A percentile compares a stretch with the other conserved stretches of the same genome.
phyloP scores from a whole-genome alignment of 2,888 invertebrate species.

The Galerucella nymphaeae region DNA sequence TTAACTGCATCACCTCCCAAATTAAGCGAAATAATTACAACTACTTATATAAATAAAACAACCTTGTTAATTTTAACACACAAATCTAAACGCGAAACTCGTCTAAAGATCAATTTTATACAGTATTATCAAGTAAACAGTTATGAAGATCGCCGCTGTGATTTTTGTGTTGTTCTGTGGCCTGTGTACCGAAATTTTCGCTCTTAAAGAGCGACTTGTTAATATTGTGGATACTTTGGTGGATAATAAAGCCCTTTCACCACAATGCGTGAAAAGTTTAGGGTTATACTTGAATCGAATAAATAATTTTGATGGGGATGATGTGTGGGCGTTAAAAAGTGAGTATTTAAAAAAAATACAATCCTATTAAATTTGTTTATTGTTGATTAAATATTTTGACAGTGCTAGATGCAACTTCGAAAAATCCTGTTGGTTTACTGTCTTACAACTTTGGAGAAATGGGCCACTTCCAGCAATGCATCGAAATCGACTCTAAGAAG shows the following conservation, averaged over 20 bases:
- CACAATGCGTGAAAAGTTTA: not conserved
- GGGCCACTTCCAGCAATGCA: slow-evolving; percentile 50
- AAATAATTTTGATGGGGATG: not conserved
- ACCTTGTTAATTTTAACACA: not conserved
- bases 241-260: not conserved
- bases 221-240: not conserved
- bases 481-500: slow-evolving; percentile 39
- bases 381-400: not conserved
- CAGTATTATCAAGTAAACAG: not conserved
- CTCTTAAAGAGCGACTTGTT: not conserved
- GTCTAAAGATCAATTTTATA: not conserved
- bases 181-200: not conserved
- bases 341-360: not conserved
- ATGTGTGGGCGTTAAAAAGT: slow-evolving; percentile 26
- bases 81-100: not conserved
- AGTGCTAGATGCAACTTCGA: slow-evolving; percentile 52
- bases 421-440: slow-evolving; percentile 49
- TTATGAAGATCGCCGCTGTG: not conserved
- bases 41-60: not conserved
- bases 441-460: slow-evolving; percentile 46
- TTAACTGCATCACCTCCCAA: not conserved
- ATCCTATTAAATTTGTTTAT: too few relatives aligned
- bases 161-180: not conserved
- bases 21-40: not conserved
- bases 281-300: not conserved